phyloP scores from a whole-genome alignment of 2,888 invertebrate species.

The Copidosoma aretas region DNA sequence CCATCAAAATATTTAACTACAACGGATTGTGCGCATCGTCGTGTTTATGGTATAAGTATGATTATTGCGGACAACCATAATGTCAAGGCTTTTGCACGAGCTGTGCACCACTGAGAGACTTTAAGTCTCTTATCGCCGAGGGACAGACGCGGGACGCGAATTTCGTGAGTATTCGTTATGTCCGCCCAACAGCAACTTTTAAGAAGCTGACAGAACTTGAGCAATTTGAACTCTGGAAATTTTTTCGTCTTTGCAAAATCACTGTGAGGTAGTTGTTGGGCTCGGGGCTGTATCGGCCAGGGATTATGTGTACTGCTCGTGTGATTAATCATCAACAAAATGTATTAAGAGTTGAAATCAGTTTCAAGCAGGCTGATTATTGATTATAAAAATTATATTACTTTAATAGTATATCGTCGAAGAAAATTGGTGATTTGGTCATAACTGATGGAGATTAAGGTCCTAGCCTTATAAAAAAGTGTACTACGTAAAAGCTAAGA shows the following conservation, averaged over 20 bases:
- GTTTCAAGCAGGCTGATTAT: too few relatives aligned
- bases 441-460: too few relatives aligned
- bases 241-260: not conserved
- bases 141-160: constrained; percentile 40
- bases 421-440: too few relatives aligned
- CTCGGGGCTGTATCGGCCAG: too few relatives aligned
- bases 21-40: not conserved
- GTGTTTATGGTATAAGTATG: constrained; percentile 18
- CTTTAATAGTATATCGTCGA: too few relatives aligned
- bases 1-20: not conserved
- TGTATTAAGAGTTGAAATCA: too few relatives aligned
- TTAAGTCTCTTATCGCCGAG: constrained; percentile 43
- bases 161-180: constrained; percentile 30
- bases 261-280: not conserved
- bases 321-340: too few relatives aligned
- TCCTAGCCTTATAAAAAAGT: too few relatives aligned
- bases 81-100: constrained; percentile 41
- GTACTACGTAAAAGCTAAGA: too few relatives aligned
- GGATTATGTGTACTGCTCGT: too few relatives aligned
- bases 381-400: too few relatives aligned
- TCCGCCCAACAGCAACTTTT: constrained; percentile 30
- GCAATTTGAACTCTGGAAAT: not conserved
- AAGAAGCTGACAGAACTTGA: constrained; percentile 16
- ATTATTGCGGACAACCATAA: constrained; percentile 47
- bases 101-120: constrained; percentile 13